Evolutionary conservation across 2,113 vertebrate genomes (phyloP).

Genomic region (Oncorhynchus masou): DNA sequence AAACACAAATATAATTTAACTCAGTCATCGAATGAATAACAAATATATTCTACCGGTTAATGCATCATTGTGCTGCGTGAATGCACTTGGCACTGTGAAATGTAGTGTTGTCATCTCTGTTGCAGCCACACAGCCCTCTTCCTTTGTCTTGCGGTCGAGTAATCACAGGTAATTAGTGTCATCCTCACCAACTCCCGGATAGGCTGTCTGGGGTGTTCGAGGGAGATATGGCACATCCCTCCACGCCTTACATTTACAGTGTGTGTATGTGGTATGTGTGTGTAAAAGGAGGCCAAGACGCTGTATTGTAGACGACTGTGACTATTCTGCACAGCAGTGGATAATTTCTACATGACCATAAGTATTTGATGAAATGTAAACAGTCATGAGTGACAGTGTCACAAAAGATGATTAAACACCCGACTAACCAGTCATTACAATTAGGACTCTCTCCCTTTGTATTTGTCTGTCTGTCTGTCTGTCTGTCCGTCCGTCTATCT

Average conservation of each 20-base stretch:
- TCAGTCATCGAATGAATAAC: slow-evolving; percentile 12
- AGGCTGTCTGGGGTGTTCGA: slow-evolving; percentile 10
- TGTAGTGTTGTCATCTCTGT: slow-evolving; percentile 1
- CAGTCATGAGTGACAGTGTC: background rate
- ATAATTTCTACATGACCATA: background rate
- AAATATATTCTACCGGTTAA: slow-evolving; percentile 26
- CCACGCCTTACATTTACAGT: background rate
- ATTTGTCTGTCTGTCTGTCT: no score
- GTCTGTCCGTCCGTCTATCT: no score
- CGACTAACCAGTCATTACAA: background rate
- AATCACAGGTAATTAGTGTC: slow-evolving; percentile 38
- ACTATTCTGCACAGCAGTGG: background rate
- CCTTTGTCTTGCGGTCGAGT: slow-evolving; percentile 40
- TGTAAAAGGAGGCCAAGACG: background rate
- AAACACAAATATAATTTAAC: slow-evolving; percentile 16
- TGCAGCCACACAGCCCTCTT: background rate
- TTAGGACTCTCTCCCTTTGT: background rate
- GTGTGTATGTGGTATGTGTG: background rate
- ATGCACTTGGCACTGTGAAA: slow-evolving; percentile 28
- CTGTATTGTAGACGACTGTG: background rate
- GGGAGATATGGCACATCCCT: background rate
- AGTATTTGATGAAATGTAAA: background rate
- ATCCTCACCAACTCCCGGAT: slow-evolving; percentile 18
- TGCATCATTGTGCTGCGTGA: slow-evolving; percentile 38
- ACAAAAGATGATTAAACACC: background rate